phyloP scores from a whole-genome alignment of 2,888 invertebrate genomes.

The Eurytoma californica region DNA sequence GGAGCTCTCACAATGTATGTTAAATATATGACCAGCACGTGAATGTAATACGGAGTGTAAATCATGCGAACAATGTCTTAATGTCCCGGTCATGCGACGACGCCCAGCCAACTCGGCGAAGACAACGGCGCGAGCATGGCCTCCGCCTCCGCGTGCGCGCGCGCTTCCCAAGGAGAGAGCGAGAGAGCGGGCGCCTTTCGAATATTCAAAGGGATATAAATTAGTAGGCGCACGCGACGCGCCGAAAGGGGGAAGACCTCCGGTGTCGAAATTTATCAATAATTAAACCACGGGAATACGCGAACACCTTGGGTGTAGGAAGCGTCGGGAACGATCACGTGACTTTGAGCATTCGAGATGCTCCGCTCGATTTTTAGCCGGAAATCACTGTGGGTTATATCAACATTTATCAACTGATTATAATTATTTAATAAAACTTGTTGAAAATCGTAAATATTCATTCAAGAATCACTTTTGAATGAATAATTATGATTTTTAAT shows the following conservation, averaged over 20 bases:
- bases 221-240: constrained; percentile 67
- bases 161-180: neutral
- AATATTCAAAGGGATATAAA: constrained; percentile 74
- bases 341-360: neutral
- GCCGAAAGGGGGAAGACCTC: constrained; percentile 41
- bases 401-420: too few relatives aligned
- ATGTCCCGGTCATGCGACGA: constrained; percentile 74
- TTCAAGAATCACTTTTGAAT: too few relatives aligned
- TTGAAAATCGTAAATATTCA: neutral
- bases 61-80: constrained; percentile 75
- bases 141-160: neutral
- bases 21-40: constrained; percentile 74
- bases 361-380: neutral
- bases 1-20: constrained; percentile 69
- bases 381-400: too few relatives aligned
- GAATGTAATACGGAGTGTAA: constrained; percentile 75
- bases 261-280: constrained; percentile 57
- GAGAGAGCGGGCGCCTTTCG: constrained; percentile 57
- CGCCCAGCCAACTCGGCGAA: constrained; percentile 70
- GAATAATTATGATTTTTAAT: too few relatives aligned
- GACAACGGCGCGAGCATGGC: constrained; percentile 64
- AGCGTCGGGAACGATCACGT: neutral
- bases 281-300: constrained; percentile 50
- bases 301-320: neutral
- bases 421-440: neutral